phyloP scores from a whole-genome alignment of 2,113 vertebrate genomes.

The Hyperopisus bebe region DNA sequence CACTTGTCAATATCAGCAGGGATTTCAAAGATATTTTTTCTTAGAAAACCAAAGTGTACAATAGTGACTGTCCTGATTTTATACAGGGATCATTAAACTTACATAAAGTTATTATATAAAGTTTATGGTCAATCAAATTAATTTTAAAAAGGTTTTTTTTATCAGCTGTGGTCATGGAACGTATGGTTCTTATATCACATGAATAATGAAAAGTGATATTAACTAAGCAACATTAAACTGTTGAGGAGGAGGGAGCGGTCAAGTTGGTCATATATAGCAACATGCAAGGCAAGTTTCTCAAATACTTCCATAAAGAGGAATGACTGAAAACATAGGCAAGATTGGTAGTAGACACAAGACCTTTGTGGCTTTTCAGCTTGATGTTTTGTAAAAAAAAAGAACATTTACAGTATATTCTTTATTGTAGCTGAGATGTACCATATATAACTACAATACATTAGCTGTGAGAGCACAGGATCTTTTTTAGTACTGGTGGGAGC shows the following conservation, averaged over 20 bases:
- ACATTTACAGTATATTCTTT: background rate
- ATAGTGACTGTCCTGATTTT: background rate
- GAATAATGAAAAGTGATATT: background rate
- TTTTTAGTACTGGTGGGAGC: background rate
- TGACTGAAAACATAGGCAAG: background rate
- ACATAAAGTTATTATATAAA: background rate
- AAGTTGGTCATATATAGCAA: background rate
- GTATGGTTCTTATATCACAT: background rate
- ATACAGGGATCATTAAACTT: background rate
- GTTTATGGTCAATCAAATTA: background rate
- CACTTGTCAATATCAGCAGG: background rate
- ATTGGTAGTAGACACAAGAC: background rate
- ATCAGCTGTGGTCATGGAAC: background rate
- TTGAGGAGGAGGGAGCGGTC: background rate
- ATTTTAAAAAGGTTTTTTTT: background rate
- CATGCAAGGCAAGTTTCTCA: background rate
- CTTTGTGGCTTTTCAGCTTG: background rate
- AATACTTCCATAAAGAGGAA: background rate
- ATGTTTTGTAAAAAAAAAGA: background rate
- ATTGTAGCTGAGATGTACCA: background rate
- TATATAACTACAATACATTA: background rate
- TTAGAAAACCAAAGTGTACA: background rate
- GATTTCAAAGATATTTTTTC: background rate
- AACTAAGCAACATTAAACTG: background rate
- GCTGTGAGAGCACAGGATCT: background rate